Conservation (phyloP, 1,140 invertebrate genomes). For the Neocloeon triangulifer region DNA sequence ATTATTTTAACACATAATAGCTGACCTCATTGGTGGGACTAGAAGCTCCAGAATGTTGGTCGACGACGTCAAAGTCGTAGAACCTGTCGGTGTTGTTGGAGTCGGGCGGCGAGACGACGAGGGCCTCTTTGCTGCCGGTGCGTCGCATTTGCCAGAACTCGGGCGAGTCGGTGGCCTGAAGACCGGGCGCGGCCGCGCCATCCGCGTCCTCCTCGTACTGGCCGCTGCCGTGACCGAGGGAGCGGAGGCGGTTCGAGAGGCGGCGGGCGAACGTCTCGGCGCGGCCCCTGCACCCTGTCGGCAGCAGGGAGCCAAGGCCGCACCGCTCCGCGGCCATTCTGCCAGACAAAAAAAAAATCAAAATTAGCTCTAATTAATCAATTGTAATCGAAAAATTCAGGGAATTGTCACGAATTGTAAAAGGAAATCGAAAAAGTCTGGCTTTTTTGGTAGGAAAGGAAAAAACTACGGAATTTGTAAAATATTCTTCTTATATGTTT, state of each 20-base stretch:
- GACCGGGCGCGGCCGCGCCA: slow-evolving; percentile 11
- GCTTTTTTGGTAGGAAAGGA: no score
- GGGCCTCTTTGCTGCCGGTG: no score
- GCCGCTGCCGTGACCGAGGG: slow-evolving; percentile 22
- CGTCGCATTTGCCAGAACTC: no score
- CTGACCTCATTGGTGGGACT: slow-evolving; percentile 42
- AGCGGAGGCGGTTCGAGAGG: slow-evolving; percentile 43
- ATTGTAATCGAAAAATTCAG: no score
- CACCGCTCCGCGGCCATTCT: slow-evolving; percentile 15
- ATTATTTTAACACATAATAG: no score
- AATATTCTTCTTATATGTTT: no score
- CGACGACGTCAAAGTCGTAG: slow-evolving; percentile 30
- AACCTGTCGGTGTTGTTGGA: slow-evolving; percentile 28
- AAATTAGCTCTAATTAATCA: no score
- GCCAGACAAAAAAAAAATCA: no score
- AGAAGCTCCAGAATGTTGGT: slow-evolving; percentile 32
- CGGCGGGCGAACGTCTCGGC: slow-evolving; percentile 56
- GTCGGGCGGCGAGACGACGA: no score
- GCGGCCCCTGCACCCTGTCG: slow-evolving; percentile 48
- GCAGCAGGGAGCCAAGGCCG: slow-evolving; percentile 24
- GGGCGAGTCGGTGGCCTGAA: slow-evolving; percentile 18
- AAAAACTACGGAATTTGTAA: no score
- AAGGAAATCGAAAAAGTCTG: no score
- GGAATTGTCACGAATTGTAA: no score
- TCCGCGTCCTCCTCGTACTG: slow-evolving; percentile 23